These are phyloP conservation scores for Hyppa rectilinea DNA, from an alignment of 2,888 invertebrate species.

Conservation along the genomic window DNA sequence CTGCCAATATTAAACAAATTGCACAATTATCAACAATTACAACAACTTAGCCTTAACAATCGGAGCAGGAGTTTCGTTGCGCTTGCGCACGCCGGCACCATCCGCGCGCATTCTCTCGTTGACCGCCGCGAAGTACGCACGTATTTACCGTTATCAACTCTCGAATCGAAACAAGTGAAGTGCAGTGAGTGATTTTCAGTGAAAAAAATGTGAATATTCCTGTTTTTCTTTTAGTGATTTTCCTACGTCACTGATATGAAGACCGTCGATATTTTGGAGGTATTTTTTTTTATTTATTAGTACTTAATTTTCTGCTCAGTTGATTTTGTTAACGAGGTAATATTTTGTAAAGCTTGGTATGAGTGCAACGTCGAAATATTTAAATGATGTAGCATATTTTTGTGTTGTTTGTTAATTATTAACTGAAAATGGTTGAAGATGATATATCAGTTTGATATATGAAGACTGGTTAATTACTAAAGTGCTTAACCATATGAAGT, in stretches of 20 bases:
- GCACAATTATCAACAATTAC: constrained; percentile 55
- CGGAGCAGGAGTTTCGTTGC: constrained; percentile 66
- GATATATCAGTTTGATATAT: constrained; percentile 31
- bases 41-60: constrained; percentile 74
- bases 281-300: constrained; percentile 57
- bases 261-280: constrained; percentile 76
- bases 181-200: constrained; percentile 63
- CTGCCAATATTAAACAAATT: constrained; percentile 47
- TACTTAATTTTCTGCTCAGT: constrained; percentile 40
- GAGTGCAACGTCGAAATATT: constrained; percentile 44
- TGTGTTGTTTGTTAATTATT: constrained; percentile 32
- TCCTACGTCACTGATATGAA: constrained; percentile 66
- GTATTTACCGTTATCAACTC: constrained; percentile 38
- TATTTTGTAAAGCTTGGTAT: constrained; percentile 45
- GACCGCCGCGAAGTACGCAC: constrained; percentile 59
- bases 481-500: constrained; percentile 18
- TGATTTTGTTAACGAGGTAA: constrained; percentile 46
- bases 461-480: constrained; percentile 22
- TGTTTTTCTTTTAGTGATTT: constrained; percentile 63
- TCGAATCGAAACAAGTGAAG: constrained; percentile 62
- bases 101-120: constrained; percentile 64
- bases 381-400: constrained; percentile 49
- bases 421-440: constrained; percentile 37
- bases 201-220: constrained; percentile 67
- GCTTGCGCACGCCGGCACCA: constrained; percentile 57